Percentiles rank a stretch among this genome's conserved stretches.
phyloP scores from a whole-genome alignment of 2,113 vertebrate species.

The Periophthalmus modestus region DNA sequence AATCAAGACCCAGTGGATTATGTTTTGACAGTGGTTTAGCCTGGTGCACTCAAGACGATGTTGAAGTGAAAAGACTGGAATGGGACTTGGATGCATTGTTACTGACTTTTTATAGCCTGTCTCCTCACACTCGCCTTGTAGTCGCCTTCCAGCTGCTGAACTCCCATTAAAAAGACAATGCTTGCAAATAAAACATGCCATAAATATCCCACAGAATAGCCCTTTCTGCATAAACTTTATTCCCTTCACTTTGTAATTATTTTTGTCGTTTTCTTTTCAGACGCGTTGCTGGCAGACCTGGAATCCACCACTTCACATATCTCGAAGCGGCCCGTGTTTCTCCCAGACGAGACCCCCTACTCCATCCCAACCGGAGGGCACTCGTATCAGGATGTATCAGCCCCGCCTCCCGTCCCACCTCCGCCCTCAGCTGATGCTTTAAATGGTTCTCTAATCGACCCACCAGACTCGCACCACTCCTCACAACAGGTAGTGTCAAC shows the following conservation, averaged over 20 bases:
- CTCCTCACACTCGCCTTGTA: neutral
- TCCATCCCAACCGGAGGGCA: constrained; percentile 89
- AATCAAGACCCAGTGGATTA: constrained; percentile 24
- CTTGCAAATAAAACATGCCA: neutral
- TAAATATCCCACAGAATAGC: neutral
- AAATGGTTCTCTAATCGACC: constrained; percentile 86
- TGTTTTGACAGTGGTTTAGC: constrained; percentile 11
- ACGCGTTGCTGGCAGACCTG: constrained; percentile 93
- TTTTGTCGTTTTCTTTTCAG: constrained; percentile 62
- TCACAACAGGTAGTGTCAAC: constrained; percentile 82
- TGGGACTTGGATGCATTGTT: constrained; percentile 27
- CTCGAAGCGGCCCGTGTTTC: constrained; percentile 90
- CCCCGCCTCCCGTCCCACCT: constrained; percentile 86
- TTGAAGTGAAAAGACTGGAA: constrained; percentile 35
- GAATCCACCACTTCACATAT: constrained; percentile 98
- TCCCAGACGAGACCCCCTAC: constrained; percentile 91
- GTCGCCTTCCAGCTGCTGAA: constrained; percentile 19
- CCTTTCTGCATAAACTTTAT: no score
- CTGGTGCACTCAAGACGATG: constrained; percentile 5
- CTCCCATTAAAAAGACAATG: constrained; percentile 15
- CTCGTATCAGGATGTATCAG: constrained; percentile 85
- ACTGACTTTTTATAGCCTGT: constrained; percentile 50
- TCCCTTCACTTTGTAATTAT: no score
- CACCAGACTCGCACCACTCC: constrained; percentile 79
- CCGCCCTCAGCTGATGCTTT: constrained; percentile 88